Percentiles rank a stretch among this genome's conserved stretches.
These are phyloP conservation scores for Acheta domesticus DNA, from an alignment of 2,888 invertebrate species.

Conservation along the genomic window DNA sequence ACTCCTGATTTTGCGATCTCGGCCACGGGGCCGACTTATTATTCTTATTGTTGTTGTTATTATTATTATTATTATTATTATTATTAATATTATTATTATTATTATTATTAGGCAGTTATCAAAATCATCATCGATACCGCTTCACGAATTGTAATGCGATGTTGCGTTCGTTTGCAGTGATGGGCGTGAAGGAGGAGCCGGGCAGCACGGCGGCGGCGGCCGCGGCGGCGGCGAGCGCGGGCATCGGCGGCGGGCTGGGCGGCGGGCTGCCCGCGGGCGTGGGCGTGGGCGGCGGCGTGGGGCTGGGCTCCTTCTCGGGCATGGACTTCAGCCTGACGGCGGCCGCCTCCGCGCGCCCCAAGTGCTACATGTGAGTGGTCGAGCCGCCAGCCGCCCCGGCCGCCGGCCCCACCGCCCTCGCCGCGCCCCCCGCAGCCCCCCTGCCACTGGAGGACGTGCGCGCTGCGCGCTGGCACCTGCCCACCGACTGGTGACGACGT, in stretches of 20 bases:
- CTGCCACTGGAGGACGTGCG: too few relatives aligned
- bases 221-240: background rate
- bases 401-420: background rate
- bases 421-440: background rate
- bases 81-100: too few relatives aligned
- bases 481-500: background rate
- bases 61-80: too few relatives aligned
- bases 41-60: too few relatives aligned
- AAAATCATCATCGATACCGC: too few relatives aligned
- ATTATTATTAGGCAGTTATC: too few relatives aligned
- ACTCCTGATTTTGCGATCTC: too few relatives aligned
- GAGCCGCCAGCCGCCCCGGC: background rate
- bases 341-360: conserved; percentile 27
- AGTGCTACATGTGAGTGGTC: conserved; percentile 32
- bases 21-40: too few relatives aligned
- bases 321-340: conserved; percentile 32
- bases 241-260: conserved; percentile 30
- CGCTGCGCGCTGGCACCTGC: background rate
- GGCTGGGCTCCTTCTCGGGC: conserved; percentile 25
- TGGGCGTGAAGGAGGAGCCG: background rate
- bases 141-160: too few relatives aligned
- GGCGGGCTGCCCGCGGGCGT: conserved; percentile 24
- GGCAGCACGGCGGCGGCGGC: background rate
- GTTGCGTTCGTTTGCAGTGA: background rate
- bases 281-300: background rate